These are phyloP conservation scores for Sarcoramphus papa DNA, from an alignment of 2,797 vertebrate species.

Conservation along the genomic window DNA sequence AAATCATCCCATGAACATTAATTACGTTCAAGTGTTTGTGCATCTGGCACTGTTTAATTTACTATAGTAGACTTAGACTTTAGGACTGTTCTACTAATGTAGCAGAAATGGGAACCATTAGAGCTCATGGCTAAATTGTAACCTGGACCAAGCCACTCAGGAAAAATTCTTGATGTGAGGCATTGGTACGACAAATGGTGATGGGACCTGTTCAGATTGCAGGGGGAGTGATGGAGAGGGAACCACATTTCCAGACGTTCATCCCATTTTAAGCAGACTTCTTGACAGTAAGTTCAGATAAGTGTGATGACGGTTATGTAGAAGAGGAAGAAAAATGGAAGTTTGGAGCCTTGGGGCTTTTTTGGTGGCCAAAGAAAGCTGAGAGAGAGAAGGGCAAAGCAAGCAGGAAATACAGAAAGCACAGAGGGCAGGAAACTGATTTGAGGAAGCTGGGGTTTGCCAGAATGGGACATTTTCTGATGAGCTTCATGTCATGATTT, in stretches of 20 bases:
- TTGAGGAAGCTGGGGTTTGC: background rate
- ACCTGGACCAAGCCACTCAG: background rate
- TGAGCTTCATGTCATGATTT: background rate
- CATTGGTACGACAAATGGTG: background rate
- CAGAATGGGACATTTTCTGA: background rate
- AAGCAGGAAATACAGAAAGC: background rate
- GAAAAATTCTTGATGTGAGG: background rate
- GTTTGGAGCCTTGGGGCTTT: rapidly evolving
- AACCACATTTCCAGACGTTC: background rate
- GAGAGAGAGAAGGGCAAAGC: background rate
- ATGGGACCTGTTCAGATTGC: background rate
- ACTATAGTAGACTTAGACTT: background rate
- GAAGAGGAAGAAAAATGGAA: background rate
- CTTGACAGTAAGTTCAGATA: background rate
- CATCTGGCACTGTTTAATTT: background rate
- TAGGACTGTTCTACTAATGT: background rate
- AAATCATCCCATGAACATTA: background rate
- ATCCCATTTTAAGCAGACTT: background rate
- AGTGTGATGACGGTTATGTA: background rate
- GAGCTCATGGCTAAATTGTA: rapidly evolving
- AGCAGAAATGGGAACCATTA: background rate
- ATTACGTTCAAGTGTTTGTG: background rate
- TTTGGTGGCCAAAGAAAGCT: background rate
- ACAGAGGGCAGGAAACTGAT: background rate
- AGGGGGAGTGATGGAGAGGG: background rate